Evolutionary conservation across 1,140 invertebrate genomes (phyloP), one percentile per base, ranked within the genome.

Genomic region (Cherax destructor): DNA sequence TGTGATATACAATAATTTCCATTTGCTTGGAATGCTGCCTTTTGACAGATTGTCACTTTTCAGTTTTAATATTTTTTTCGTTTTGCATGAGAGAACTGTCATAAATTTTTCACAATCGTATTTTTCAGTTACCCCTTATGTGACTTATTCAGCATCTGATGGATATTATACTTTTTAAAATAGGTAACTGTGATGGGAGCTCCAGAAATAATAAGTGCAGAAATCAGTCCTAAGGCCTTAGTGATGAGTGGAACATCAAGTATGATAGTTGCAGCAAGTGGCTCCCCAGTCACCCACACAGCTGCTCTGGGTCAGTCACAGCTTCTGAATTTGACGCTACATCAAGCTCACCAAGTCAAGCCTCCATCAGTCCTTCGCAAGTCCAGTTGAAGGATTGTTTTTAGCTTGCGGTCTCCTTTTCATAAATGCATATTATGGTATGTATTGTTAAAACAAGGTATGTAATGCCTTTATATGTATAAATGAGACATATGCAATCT

Each of bases 311-410:
- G 59, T 13, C 81, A 47, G 30, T 56, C 81, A 69, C 81, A 83
- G 18, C 81, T 83, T 0, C 61, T 83, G 13, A 83, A 83, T 49
- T 65, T 83, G 10, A 83, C 81, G 13, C 61, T 83, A 9, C 80
- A 83, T 56, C 18, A 49, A 24, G 59, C 81, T 9, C 61, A 30
- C 18, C 61, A 47, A 61, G 24, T 16, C 59, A 47, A 30, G 24
- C 49, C 81, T 41, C 16, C 81, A 41, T 21, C 81, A 30, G 81
- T 83, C 47, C 81, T 83, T 65, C 81, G 81, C 59, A 83, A 83
- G 69, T 69, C 81, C n/a, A 69, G 47, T 65, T 83, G 52, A 65
- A 83, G 6, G 24, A 74, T 74, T 74, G 65, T 74, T 30, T 30
- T 74, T 30, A 74, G n/a, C 69, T 24, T 30, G 7, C 16, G 30